Base-by-base conservation (phyloP, 2,797 vertebrate genomes). In the Gastrophryne carolinensis region DNA sequence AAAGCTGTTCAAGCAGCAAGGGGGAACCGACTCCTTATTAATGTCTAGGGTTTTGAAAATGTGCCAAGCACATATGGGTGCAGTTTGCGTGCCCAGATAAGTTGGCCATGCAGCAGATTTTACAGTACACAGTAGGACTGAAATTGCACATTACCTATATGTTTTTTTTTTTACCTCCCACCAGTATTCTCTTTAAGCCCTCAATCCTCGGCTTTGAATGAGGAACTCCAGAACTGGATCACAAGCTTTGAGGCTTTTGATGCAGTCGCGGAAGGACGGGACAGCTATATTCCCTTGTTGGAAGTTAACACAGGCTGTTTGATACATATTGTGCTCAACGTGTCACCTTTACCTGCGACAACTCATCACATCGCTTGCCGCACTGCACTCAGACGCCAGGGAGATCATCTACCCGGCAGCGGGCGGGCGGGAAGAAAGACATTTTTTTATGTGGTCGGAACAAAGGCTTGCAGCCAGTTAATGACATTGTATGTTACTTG, bases 321-420 rank as follows among this genome's bases (percentile, higher is more conserved):
- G 65, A 76, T 63, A 71, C 58, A 35, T 50, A 57, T 30, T 71
- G 60, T 6, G 13, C 54, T 30, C 7, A 30, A 19, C 5, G 30
- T 19, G 73, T 63, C 65, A 69, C 67, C 58, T 71, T 49, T 54
- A 71, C 66, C 58, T 57, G 39, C 23, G 21, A 21, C 30, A 62
- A 32, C 74, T 71, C 27, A 62, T 47, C 37, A 49, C 5, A 44
- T 34, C 2, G 4, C 13, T 30, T 4, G 61, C 10, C 9, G 17
- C 13, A 13, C 24, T 6, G 23, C 8, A 23, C 52, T 32, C 29
- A 21, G 24, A 5, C 1, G 49, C 19, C 49, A 3, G 0, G 9
- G 19, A n/a, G 49, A 64, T 35, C 10, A 32, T 27, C 19, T 3
- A 39, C 17, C 7, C 10, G 52, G 17, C 17, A 56, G 9, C 1